Percentiles rank a stretch among this genome's conserved stretches.
phyloP scores from a whole-genome alignment of 2,797 vertebrate genomes.

The Ceryle rudis region DNA sequence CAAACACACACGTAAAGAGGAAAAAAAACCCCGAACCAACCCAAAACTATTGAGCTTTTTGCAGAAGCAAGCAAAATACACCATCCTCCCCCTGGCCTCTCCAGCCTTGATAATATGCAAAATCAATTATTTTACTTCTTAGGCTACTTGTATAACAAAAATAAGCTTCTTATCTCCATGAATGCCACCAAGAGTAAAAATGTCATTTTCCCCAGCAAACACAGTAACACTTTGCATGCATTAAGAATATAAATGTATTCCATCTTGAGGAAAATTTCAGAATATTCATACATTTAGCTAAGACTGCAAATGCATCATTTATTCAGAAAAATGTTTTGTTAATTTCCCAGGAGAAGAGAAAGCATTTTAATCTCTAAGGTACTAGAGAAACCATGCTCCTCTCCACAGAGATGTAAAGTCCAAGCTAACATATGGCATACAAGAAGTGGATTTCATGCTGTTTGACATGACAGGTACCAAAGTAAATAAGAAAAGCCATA shows the following conservation, averaged over 20 bases:
- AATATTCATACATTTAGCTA: not conserved
- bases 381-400: not conserved
- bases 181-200: not conserved
- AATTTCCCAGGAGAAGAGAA: not conserved
- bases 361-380: not conserved
- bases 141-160: not conserved
- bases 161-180: not conserved
- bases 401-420: not conserved
- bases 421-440: fast-evolving
- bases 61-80: not conserved
- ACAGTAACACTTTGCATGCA: not conserved
- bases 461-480: not conserved
- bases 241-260: not conserved
- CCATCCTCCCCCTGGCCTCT: not conserved
- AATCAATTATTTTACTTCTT: not conserved
- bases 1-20: not conserved
- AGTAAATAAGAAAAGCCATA: not conserved
- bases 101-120: not conserved
- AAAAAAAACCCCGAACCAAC: too few species aligned
- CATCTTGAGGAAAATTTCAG: not conserved
- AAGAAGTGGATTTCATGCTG: not conserved
- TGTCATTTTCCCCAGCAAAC: not conserved
- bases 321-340: not conserved
- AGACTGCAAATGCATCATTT: not conserved
- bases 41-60: not conserved